Base-by-base conservation (phyloP, 1,140 invertebrate species). In the Zaprionus taronus region DNA sequence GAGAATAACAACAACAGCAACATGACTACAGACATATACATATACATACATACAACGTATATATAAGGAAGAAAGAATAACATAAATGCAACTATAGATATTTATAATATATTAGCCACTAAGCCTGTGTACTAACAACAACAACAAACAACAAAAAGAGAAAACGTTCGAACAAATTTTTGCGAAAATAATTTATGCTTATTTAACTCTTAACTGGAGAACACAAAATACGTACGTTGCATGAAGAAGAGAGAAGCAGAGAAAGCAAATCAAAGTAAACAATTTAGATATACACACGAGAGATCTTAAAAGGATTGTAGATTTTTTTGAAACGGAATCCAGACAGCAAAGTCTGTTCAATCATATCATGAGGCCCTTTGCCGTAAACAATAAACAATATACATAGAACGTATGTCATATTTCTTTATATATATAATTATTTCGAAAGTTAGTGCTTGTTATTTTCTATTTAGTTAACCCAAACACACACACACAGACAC, bases 141-240 rank as follows among this genome's bases (percentile, higher is more conserved):
- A 56, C 98, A 72, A 58, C 38, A 66, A 62, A 49, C 34, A 63
- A 53, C 98, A 61, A 58, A 61, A 58, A 98, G 34, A 97, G 97
- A 34, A 34, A 68, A 95, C 99, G 58, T 93, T 99, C 60, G 98
- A 98, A 56, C 99, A 99, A 94, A 99, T 98, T 1, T 98, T 95
- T 93, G 98, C 98, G 9, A 6, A 97, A 95, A 85, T 95, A 96
- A 68, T 98, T 98, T 93, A 95, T 95, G 75, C 84, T 95, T 61
- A 98, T 99, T 92, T 98, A 99, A 93, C 96, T 74, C 97, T 74
- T 74, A 66, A 56, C 68, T 62, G 53, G 57, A 70, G 93, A 99
- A 47, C 97, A 97, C 9, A 95, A 94, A 94, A 64, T 96, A 98
- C 83, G 95, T 96, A 86, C 17, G 95, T 96, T 26, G 94, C 94